phyloP scores from a whole-genome alignment of 2,113 vertebrate species.

The Sylvilagus bachmani region DNA sequence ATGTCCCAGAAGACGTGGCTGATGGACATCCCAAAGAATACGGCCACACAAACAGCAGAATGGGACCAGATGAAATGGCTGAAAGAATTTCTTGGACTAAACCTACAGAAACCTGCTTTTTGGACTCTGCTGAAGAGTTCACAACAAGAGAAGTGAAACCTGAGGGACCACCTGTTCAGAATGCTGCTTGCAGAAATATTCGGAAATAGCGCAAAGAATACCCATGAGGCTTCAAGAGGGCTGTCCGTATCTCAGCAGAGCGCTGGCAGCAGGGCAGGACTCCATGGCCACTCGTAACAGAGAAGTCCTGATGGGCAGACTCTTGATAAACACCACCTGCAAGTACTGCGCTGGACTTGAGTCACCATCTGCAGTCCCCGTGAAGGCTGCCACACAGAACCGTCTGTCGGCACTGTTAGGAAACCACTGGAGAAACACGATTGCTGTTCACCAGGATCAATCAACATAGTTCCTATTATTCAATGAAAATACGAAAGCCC shows the following conservation, averaged over 20 bases:
- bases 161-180: conserved; percentile 94
- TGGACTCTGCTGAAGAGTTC: conserved; percentile 96
- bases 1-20: neutral
- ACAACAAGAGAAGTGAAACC: conserved; percentile 92
- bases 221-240: conserved; percentile 95
- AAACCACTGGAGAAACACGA: conserved; percentile 39
- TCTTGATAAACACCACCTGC: neutral
- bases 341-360: too few relatives aligned
- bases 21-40: neutral
- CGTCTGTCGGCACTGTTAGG: conserved; percentile 35
- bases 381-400: neutral
- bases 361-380: neutral
- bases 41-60: neutral
- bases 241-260: conserved; percentile 92
- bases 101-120: conserved; percentile 94
- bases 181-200: conserved; percentile 94
- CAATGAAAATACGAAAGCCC: neutral
- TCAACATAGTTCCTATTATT: neutral
- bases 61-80: conserved; percentile 86
- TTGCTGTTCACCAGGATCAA: conserved; percentile 48
- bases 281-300: conserved; percentile 90
- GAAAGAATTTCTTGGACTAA: conserved; percentile 95
- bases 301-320: neutral
- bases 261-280: conserved; percentile 93
- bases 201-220: conserved; percentile 95